These are phyloP conservation scores for Dicranocentrus wangi DNA, from an alignment of 2,888 invertebrate species.

Conservation along the genomic window DNA sequence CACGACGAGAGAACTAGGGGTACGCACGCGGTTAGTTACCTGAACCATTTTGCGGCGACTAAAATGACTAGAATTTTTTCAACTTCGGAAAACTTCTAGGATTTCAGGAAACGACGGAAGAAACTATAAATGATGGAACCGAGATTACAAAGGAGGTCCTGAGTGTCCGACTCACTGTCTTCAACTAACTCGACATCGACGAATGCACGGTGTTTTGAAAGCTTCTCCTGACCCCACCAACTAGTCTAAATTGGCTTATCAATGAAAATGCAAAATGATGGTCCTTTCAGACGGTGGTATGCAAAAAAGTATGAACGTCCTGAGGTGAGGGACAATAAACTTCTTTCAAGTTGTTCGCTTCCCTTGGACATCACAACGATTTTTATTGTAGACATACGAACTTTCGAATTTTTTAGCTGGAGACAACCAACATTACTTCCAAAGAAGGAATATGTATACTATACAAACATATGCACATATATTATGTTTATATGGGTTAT, in stretches of 20 bases:
- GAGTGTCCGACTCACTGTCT: slow-evolving; percentile 40
- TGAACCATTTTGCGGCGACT: not conserved
- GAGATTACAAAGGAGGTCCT: not conserved
- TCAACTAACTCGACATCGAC: slow-evolving; percentile 8
- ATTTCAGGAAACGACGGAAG: no score
- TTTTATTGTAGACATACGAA: no score
- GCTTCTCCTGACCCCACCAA: not conserved
- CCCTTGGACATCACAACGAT: no score
- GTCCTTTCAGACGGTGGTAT: no score
- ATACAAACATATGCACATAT: no score
- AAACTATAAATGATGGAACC: not conserved
- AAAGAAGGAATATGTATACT: no score
- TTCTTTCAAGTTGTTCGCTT: no score
- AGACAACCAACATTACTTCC: no score
- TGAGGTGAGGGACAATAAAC: no score
- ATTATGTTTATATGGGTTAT: no score
- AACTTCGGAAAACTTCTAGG: not conserved
- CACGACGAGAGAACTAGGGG: not conserved
- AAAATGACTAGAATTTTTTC: not conserved
- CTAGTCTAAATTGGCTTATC: not conserved
- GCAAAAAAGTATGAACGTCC: no score
- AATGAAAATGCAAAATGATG: not conserved
- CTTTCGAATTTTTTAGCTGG: no score
- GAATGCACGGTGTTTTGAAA: not conserved
- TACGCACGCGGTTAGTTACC: not conserved